Evolutionary conservation across 2,888 invertebrate species (phyloP), one percentile per base, ranked within the genome.

Genomic region (Aspidiotus rigidus): DNA sequence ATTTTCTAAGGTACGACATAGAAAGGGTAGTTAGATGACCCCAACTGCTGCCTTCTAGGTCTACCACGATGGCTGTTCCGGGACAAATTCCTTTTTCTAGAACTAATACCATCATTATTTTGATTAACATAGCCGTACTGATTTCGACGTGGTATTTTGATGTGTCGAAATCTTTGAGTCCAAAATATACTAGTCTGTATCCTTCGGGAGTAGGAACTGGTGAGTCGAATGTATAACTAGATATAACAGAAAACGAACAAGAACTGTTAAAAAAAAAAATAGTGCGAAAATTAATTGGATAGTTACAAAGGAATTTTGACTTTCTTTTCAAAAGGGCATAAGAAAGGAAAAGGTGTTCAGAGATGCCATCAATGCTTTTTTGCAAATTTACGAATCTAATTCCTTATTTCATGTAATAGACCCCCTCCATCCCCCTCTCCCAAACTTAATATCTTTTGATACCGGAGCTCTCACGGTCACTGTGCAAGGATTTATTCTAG

Each of bases 171-270:
- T 72, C 70, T 42, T 64, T 64, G 2, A 74, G 66, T 54, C 73
- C 73, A 49, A 69, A 71, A 70, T 73, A 74, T 10, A 74, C 13
- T 5, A 74, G 62, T 28, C 72, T 54, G 72, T 73, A 72, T 39
- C 73, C 73, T 7, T 71, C 72, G 5, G 69, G 42, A 28, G 73
- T 71, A 28, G 64, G 56, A 41, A 70, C 57, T 0, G 74, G 73
- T 17, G 72, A 62, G 49, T 57, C 71, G 61, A 71, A 62, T 54
- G 72, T 56, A 49, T 73, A 64, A 13, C 73, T 74, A 69, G 8
- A 55, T 28, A 42, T 16, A 55, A 55, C 9, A 55, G n/a, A 57
- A 44, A 16, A 42, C 17, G 13, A 17, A 6, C 3, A 55, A 16
- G 53, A n/a, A 53, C 13, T 11, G 3, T 11, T n/a, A 53, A 3